Percentiles rank a stretch among this genome's conserved stretches.
phyloP scores from a whole-genome alignment of 2,888 invertebrate genomes.

The Leucozona laternaria region DNA sequence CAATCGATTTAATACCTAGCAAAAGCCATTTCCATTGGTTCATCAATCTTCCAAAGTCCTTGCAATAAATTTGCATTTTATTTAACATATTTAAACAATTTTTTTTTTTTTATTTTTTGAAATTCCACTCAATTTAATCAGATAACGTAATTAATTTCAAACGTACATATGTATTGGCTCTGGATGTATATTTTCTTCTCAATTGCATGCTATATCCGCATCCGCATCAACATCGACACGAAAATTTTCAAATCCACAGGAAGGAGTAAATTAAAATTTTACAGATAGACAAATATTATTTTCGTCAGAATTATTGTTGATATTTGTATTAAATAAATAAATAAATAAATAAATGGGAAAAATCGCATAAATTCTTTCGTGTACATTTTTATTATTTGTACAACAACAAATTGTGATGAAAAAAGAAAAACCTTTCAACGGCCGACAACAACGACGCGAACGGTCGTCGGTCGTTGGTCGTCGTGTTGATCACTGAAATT shows the following conservation, averaged over 20 bases:
- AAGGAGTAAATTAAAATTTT: conserved; percentile 56
- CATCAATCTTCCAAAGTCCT: background rate
- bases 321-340: conserved; percentile 37
- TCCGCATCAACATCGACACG: background rate
- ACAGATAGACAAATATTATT: conserved; percentile 44
- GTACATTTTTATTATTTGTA: background rate
- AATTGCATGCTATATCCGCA: conserved; percentile 20
- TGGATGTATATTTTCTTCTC: conserved; percentile 22
- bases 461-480: too few relatives aligned
- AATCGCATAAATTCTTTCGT: background rate
- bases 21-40: background rate
- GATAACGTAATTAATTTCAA: conserved; percentile 33
- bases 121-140: conserved; percentile 25
- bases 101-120: background rate
- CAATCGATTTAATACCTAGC: background rate
- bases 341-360: conserved; percentile 19
- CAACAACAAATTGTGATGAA: background rate
- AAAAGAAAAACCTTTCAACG: conserved; percentile 9
- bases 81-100: too few relatives aligned
- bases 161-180: conserved; percentile 3
- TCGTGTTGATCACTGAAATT: conserved; percentile 8
- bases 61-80: conserved; percentile 17
- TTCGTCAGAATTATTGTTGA: conserved; percentile 30
- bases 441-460: background rate
- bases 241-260: conserved; percentile 35